A percentile compares a stretch with the other conserved stretches of the same genome.
Evolutionary conservation across 2,797 vertebrate genomes (phyloP).

Genomic region (Arnoldichthys spilopterus): DNA sequence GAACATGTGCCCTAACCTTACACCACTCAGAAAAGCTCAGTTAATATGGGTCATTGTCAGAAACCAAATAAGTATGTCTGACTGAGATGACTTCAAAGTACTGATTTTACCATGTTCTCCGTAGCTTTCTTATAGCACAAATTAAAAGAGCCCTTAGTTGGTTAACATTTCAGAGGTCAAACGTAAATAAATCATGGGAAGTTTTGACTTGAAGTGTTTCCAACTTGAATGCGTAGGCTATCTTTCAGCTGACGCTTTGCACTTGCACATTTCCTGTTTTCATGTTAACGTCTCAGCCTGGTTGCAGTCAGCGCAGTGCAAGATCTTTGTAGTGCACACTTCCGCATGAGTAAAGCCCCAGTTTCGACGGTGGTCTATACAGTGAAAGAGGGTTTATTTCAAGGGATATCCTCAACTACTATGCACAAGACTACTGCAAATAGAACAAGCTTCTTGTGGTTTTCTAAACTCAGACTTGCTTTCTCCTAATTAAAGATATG

Average conservation of each 20-base stretch:
- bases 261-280: slow-evolving; percentile 52
- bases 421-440: slow-evolving; percentile 24
- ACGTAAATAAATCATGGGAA: slow-evolving; percentile 10
- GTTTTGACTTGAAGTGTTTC: background rate
- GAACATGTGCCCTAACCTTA: too few relatives aligned
- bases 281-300: slow-evolving; percentile 19
- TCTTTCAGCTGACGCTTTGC: slow-evolving; percentile 38
- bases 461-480: slow-evolving; percentile 43
- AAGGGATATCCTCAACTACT: slow-evolving; percentile 1
- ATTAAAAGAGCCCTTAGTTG: too few relatives aligned
- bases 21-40: too few relatives aligned
- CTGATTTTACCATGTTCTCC: background rate
- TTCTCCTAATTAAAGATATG: slow-evolving; percentile 28
- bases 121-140: background rate
- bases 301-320: slow-evolving; percentile 22
- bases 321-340: slow-evolving; percentile 22
- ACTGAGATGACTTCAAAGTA: too few relatives aligned
- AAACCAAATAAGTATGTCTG: too few relatives aligned
- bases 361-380: background rate
- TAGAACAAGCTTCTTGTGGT: slow-evolving; percentile 32
- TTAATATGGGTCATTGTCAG: too few relatives aligned
- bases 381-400: background rate
- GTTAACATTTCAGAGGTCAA: background rate
- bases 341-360: background rate
- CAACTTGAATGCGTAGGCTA: slow-evolving; percentile 14